Conservation (phyloP, 2,797 vertebrate species). For the Sebastes jordani region DNA sequence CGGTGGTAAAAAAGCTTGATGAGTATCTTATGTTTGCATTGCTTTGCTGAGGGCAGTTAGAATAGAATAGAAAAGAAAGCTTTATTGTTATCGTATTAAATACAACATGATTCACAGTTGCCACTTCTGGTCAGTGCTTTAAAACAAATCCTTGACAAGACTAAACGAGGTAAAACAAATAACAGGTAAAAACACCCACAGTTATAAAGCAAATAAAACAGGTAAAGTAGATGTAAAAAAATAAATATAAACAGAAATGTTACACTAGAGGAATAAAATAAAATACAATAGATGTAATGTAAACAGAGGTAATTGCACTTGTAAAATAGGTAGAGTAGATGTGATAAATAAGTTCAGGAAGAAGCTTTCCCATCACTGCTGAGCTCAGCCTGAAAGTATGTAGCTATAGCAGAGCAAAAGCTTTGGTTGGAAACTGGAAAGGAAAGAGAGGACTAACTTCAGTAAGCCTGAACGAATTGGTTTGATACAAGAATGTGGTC, state of each 20-base stretch:
- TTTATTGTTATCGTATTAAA: no score
- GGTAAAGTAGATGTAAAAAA: rapidly evolving
- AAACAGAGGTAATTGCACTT: no score
- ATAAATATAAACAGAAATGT: rapidly evolving
- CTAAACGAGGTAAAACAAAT: no score
- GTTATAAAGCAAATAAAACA: no score
- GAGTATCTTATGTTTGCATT: background rate
- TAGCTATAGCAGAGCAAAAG: background rate
- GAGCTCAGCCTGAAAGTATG: background rate
- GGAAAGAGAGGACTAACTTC: conserved; percentile 21
- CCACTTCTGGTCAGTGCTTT: no score
- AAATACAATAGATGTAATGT: no score
- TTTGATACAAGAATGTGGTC: conserved; percentile 61
- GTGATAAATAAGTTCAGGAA: background rate
- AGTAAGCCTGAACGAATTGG: conserved; percentile 58
- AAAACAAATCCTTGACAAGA: no score
- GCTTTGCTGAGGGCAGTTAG: background rate
- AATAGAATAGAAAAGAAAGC: no score
- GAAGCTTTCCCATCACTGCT: background rate
- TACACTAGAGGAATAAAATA: no score
- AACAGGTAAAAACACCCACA: no score
- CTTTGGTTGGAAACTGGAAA: conserved; percentile 4
- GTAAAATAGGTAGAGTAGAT: no score
- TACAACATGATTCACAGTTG: no score
- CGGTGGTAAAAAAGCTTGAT: background rate